Conservation (phyloP, 2,797 vertebrate genomes). For the Arrhamphus sclerolepis region DNA sequence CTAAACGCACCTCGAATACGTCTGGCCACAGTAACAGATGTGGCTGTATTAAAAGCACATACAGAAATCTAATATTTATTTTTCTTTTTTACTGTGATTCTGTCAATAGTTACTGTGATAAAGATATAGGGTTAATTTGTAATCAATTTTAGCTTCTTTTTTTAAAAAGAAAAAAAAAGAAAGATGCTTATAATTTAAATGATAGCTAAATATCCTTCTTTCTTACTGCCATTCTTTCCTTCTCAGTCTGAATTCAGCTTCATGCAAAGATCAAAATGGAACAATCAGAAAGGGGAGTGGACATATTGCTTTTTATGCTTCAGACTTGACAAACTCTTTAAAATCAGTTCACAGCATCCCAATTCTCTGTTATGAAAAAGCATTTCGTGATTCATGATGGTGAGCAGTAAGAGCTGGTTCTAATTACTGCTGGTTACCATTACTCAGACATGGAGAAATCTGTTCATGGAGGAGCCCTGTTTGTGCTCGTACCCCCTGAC, state of each 20-base stretch:
- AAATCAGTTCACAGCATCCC: slow-evolving; percentile 32
- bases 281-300: slow-evolving; percentile 12
- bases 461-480: slow-evolving; percentile 49
- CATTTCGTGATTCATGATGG: slow-evolving; percentile 16
- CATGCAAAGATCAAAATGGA: slow-evolving; percentile 34
- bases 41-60: slow-evolving; percentile 47
- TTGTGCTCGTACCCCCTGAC: slow-evolving; percentile 39
- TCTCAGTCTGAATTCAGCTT: slow-evolving; percentile 22
- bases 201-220: background rate
- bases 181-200: too few relatives aligned
- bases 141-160: too few relatives aligned
- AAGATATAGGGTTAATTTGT: too few relatives aligned
- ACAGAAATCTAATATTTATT: slow-evolving; percentile 7
- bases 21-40: slow-evolving; percentile 59
- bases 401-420: slow-evolving; percentile 23
- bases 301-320: slow-evolving; percentile 9
- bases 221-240: slow-evolving; percentile 16
- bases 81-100: too few relatives aligned
- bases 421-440: slow-evolving; percentile 38
- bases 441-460: slow-evolving; percentile 29
- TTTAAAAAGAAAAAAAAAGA: too few relatives aligned
- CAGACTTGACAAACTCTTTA: slow-evolving; percentile 5
- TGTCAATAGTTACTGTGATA: too few relatives aligned
- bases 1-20: slow-evolving; percentile 52
- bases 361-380: background rate